A percentile compares a stretch with the other conserved stretches of the same genome.
These are phyloP conservation scores for Cryptophagus acutangulus DNA, from an alignment of 2,888 invertebrate genomes.

Conservation along the genomic window DNA sequence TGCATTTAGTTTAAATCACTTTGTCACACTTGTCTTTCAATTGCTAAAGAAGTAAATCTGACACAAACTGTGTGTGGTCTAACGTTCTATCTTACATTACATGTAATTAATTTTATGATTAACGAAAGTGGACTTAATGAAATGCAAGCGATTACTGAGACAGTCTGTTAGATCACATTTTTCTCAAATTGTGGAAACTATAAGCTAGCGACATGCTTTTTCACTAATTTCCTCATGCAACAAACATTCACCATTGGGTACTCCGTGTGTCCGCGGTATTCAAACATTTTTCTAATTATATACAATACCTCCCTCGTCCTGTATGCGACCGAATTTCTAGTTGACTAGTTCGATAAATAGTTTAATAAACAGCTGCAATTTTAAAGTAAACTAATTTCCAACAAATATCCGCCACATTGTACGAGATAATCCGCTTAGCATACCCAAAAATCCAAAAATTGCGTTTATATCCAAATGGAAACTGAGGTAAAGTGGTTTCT, in stretches of 20 bases:
- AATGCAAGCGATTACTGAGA: too few species aligned
- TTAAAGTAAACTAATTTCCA: conserved; percentile 25
- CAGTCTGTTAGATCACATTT: too few species aligned
- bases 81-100: conserved; percentile 23
- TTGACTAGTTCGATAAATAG: conserved; percentile 23
- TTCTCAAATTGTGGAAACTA: too few species aligned
- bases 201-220: too few species aligned
- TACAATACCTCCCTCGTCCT: not conserved
- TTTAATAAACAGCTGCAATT: conserved; percentile 32
- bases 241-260: conserved; percentile 38
- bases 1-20: conserved; percentile 28
- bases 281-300: too few species aligned
- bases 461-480: conserved; percentile 13
- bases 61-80: conserved; percentile 35
- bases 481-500: conserved; percentile 25
- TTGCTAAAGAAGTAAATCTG: conserved; percentile 30
- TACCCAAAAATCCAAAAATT: conserved; percentile 20
- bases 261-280: conserved; percentile 46
- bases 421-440: conserved; percentile 33
- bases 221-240: conserved; percentile 26
- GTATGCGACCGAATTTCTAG: conserved; percentile 21
- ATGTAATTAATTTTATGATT: conserved; percentile 24
- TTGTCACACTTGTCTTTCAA: conserved; percentile 28
- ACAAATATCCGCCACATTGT: conserved; percentile 33
- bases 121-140: too few species aligned